These are phyloP conservation scores for Phyllotreta cruciferae DNA, from an alignment of 2,888 invertebrate genomes.

Conservation along the genomic window DNA sequence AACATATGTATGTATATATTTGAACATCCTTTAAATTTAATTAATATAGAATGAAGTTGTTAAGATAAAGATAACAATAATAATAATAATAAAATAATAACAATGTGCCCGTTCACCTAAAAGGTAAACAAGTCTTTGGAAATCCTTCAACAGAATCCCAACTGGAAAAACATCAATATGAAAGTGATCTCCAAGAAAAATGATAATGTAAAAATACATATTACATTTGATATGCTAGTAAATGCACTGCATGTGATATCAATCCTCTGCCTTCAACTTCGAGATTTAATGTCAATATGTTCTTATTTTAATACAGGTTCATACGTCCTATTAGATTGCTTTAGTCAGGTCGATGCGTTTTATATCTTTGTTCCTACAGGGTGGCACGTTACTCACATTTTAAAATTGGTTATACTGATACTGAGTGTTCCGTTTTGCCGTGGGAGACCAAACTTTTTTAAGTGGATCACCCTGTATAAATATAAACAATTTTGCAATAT, in stretches of 20 bases:
- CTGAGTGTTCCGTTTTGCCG: too few relatives aligned
- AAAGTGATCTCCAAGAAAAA: constrained; percentile 3
- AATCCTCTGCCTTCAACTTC: constrained; percentile 13
- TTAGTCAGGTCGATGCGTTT: background rate
- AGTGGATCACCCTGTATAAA: too few relatives aligned
- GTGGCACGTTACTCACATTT: too few relatives aligned
- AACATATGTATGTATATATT: too few relatives aligned
- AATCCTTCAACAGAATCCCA: constrained; percentile 20
- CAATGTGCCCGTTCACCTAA: background rate
- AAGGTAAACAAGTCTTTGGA: constrained; percentile 11
- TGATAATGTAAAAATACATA: constrained; percentile 19
- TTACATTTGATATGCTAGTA: constrained; percentile 13
- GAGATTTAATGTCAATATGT: constrained; percentile 17
- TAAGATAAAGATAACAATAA: too few relatives aligned
- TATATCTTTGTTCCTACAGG: too few relatives aligned
- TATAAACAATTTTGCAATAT: too few relatives aligned
- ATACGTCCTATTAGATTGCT: background rate
- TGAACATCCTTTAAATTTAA: too few relatives aligned
- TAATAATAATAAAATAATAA: background rate
- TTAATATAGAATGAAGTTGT: too few relatives aligned
- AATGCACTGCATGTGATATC: constrained; percentile 6
- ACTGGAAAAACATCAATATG: constrained; percentile 17
- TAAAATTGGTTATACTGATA: too few relatives aligned
- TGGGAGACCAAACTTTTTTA: too few relatives aligned
- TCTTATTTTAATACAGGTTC: constrained; percentile 1